Evolutionary conservation across 2,888 invertebrate species (phyloP), one percentile per base, ranked within the genome.

Genomic region (Coecobrya sp.): DNA sequence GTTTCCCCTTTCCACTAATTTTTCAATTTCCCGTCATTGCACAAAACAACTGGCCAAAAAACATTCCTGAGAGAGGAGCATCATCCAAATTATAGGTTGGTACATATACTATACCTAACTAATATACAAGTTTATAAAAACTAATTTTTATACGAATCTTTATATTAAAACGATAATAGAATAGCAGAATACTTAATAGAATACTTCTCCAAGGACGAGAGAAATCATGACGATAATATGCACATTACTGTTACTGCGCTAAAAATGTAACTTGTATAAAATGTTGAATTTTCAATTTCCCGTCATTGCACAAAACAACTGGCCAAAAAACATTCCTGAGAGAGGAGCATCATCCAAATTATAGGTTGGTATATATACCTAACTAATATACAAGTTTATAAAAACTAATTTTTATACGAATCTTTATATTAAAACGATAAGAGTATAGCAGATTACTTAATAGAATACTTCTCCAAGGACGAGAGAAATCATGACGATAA

Each of bases 21-120:
- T 76, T 76, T 76, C 45, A 76, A 45, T 76, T 45, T 45, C 22
- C 76, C 49, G n/a, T 45, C 65, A 65, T 27, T 65, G 65, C 27
- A 27, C 65, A 27, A 65, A 19, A 65, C 7, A 8, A 65, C 59
- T 22, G 22, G 59, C 19, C 3, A 59, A 59, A 65, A 65, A 25
- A 16, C 27, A 27, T 65, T 65, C 27, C 65, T 65, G 65, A 2
- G 65, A 65, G 27, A 65, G 19, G 59, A 62, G 65, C 8, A 65
- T 59, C 59, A 59, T 59, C 59, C 59, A 59, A 19, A 16, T 19
- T 59, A 8, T 5, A 59, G 16, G 59, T 59, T n/a, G n/a, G n/a
- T n/a, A n/a, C n/a, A n/a, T n/a, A n/a, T n/a, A n/a, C n/a, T 36
- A 4, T 36, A 36, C 36, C 2, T 36, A 36, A 2, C 2, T 36